phyloP scores from a whole-genome alignment of 2,888 invertebrate genomes.

The Eubasilissa splendida region DNA sequence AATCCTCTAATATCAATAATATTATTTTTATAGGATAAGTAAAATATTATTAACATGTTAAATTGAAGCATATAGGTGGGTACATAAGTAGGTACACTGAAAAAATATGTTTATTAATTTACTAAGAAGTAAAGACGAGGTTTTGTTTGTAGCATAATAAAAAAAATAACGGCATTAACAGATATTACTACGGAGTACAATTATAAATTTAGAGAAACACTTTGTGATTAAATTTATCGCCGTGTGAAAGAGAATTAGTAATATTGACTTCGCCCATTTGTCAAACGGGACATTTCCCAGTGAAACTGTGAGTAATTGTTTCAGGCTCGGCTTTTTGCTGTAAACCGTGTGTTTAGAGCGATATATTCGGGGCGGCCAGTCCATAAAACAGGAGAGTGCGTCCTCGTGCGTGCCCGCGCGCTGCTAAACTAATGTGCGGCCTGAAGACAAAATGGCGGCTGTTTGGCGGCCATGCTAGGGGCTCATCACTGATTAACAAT shows the following conservation, averaged over 20 bases:
- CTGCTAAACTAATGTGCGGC: constrained; percentile 30
- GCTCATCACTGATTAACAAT: too few species aligned
- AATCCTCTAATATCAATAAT: too few species aligned
- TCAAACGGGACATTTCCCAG: constrained; percentile 7
- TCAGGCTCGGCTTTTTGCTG: constrained; percentile 13
- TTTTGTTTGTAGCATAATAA: too few species aligned
- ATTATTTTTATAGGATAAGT: too few species aligned
- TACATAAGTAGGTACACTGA: too few species aligned
- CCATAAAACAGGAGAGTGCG: constrained; percentile 10
- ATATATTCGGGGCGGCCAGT: background rate
- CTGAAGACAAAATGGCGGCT: constrained; percentile 5
- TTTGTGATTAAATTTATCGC: background rate
- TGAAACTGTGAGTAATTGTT: constrained; percentile 5
- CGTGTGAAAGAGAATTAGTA: constrained; percentile 8
- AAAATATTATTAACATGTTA: too few species aligned
- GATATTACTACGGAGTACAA: too few species aligned
- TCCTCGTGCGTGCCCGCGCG: constrained; percentile 18
- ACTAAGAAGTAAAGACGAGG: too few species aligned
- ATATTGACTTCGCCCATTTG: constrained; percentile 5
- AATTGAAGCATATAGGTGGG: too few species aligned
- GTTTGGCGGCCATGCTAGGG: background rate
- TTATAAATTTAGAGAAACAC: too few species aligned
- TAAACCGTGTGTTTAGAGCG: constrained; percentile 21
- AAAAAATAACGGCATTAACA: too few species aligned
- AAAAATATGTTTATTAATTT: too few species aligned